A percentile compares a stretch with the other conserved stretches of the same genome.
Conservation (phyloP, 2,113 vertebrate species). For the Lepidothrix coronata region DNA sequence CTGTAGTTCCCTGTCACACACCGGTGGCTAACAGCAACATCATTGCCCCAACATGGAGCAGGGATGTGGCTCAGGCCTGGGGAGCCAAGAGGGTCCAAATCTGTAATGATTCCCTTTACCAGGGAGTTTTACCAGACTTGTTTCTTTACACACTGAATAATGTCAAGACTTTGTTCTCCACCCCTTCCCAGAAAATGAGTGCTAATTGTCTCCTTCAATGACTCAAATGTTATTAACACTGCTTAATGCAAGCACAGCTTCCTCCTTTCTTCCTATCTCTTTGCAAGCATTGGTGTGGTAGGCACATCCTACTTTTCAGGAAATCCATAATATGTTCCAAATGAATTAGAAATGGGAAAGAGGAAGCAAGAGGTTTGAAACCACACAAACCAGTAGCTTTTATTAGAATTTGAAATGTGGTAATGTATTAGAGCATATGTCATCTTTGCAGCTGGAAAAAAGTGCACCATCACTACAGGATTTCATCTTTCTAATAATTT, state of each 20-base stretch:
- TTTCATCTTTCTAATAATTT: constrained; percentile 23
- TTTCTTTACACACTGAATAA: background rate
- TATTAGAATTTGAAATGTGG: background rate
- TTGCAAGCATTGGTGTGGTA: background rate
- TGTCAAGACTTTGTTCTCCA: background rate
- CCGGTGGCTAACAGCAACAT: rapidly evolving
- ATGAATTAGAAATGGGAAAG: background rate
- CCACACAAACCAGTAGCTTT: constrained; percentile 14
- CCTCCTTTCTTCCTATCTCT: background rate
- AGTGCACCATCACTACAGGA: background rate
- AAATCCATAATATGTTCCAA: background rate
- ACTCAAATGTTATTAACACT: background rate
- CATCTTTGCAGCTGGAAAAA: background rate
- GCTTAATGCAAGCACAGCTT: background rate
- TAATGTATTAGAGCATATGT: background rate
- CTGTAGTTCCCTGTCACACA: background rate
- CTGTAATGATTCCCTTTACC: background rate
- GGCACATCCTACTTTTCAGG: background rate
- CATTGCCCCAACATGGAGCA: background rate
- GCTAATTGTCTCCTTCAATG: background rate
- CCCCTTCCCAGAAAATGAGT: background rate
- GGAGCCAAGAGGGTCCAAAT: background rate
- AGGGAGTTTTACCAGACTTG: background rate
- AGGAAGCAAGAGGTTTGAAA: constrained; percentile 11
- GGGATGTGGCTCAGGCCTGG: background rate